A percentile compares a stretch with the other conserved stretches of the same genome.
These are phyloP conservation scores for Tachysurus vachellii DNA, from an alignment of 2,113 vertebrate species.

Conservation along the genomic window DNA sequence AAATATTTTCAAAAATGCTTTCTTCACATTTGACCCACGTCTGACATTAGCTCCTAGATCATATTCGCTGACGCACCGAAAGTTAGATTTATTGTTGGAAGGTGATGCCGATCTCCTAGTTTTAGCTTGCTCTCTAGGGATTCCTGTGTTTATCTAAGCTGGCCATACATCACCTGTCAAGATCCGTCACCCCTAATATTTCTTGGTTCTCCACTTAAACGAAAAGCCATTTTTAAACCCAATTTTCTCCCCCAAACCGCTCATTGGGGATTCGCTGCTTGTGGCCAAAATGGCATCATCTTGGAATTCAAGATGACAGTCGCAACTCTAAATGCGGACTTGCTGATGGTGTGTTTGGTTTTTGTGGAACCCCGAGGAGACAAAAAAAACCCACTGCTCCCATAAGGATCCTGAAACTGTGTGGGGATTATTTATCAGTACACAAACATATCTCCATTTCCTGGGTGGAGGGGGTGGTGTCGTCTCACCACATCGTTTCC, in stretches of 20 bases:
- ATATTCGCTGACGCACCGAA: conserved; percentile 39
- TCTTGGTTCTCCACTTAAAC: conserved; percentile 44
- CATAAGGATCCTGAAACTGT: conserved; percentile 39
- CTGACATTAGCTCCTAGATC: conserved; percentile 16
- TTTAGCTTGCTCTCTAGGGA: conserved; percentile 46
- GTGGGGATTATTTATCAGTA: conserved; percentile 58
- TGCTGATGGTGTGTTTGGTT: conserved; percentile 51
- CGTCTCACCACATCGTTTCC: conserved; percentile 20
- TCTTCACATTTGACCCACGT: not conserved
- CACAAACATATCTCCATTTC: conserved; percentile 47
- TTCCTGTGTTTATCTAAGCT: conserved; percentile 46
- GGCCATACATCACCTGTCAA: conserved; percentile 51
- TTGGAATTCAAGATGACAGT: conserved; percentile 35
- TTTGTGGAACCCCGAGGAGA: conserved; percentile 34
- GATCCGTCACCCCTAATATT: conserved; percentile 39
- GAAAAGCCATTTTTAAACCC: conserved; percentile 50
- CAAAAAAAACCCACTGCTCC: conserved; percentile 42
- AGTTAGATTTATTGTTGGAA: conserved; percentile 52
- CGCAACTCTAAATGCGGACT: conserved; percentile 48
- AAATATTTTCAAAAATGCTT: conserved; percentile 14
- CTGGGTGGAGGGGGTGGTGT: conserved; percentile 34
- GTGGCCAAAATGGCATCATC: conserved; percentile 40
- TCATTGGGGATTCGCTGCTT: conserved; percentile 49
- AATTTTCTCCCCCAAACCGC: conserved; percentile 32
- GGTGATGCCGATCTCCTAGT: conserved; percentile 44